A percentile compares a stretch with the other conserved stretches of the same genome.
phyloP scores from a whole-genome alignment of 2,797 vertebrate genomes.

The Tiaroga cobitis region DNA sequence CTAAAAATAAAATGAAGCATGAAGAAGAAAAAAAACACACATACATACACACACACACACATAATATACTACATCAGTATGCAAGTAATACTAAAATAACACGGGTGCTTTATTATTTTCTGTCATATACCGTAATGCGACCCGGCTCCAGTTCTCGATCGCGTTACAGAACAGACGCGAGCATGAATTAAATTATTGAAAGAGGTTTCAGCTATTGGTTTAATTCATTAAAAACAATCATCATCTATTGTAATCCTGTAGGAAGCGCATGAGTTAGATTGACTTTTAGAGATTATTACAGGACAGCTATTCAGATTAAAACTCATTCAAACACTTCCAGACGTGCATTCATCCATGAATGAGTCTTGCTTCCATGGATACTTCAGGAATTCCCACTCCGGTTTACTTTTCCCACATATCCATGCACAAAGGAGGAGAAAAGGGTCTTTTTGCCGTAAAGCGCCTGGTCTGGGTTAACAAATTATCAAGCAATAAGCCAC shows the following conservation, averaged over 20 bases:
- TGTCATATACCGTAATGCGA: neutral
- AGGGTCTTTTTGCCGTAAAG: neutral
- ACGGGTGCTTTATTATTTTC: neutral
- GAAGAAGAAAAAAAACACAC: neutral
- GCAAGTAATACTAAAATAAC: neutral
- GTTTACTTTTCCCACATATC: neutral
- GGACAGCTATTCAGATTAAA: conserved; percentile 10
- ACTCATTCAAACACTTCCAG: neutral
- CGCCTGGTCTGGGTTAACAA: neutral
- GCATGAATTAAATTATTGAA: neutral
- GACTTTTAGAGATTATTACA: conserved; percentile 2
- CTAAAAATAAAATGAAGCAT: neutral
- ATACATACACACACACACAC: too few relatives aligned
- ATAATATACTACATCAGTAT: neutral
- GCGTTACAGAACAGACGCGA: neutral
- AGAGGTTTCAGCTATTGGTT: conserved; percentile 12
- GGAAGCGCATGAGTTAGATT: neutral
- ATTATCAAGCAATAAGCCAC: neutral
- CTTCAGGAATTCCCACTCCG: conserved; percentile 17
- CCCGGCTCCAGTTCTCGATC: too few relatives aligned
- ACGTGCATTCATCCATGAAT: neutral
- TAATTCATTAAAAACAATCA: conserved; percentile 42
- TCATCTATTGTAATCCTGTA: conserved; percentile 25
- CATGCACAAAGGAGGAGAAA: neutral
- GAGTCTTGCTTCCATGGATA: conserved; percentile 49